Evolutionary conservation across 2,797 vertebrate species (phyloP), one percentile per base, ranked within the genome.

Genomic region (Perodicticus potto): DNA sequence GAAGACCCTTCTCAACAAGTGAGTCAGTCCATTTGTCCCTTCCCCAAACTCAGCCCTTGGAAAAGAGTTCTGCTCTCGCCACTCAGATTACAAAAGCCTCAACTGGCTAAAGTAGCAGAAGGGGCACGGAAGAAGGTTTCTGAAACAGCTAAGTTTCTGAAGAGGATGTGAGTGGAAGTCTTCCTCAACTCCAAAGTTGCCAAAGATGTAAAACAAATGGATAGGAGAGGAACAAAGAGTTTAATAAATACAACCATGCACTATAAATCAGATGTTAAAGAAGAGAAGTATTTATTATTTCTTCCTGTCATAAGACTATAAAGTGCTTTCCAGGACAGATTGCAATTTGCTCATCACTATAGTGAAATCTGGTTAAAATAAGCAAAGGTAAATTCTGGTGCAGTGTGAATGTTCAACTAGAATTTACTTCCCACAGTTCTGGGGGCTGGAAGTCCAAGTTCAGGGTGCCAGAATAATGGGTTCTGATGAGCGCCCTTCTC

Each of bases 401-500:
- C 40, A 40, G 40, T 40, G 40, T 40, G 40, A 40, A 40, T 40
- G 40, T 40, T 40, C 22, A 55, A 55, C 9, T 45, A 57, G 11
- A 25, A 6, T 73, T 67, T 45, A 69, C 55, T 49, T 5, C n/a
- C 22, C 32, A 40, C 65, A 57, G 13, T 37, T 85, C 14, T 89
- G 67, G 22, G 83, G 25, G 32, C 43, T 83, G 40, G 13, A 22
- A 61, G 63, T n/a, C 3, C 32, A 27, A 77, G 83, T 22, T 27
- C 2, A 40, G 49, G 10, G 12, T 61, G n/a, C 17, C 19, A 65
- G 8, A 27, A 4, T 55, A 37, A 14, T 4, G 0, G 2, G 8
- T 59, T 85, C 80, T 59, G 17, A 27, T 53, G 32, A 81, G 5
- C 16, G 17, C 5, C 9, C 13, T 61, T 4, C 76, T 49, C 43